Conservation (phyloP, 2,113 vertebrate species). For the Psittacula cyanocephala region DNA sequence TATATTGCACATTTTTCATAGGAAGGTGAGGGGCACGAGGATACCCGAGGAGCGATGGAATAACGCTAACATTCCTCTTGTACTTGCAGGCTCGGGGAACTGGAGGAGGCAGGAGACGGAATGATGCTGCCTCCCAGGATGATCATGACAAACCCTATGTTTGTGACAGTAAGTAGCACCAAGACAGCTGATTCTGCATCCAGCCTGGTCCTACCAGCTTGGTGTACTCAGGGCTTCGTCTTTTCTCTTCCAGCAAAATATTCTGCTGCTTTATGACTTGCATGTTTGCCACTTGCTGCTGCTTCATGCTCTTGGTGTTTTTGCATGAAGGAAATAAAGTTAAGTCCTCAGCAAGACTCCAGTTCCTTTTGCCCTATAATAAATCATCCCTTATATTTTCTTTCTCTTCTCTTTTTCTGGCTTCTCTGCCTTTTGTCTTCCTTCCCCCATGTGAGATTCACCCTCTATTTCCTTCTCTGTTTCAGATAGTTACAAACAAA, state of each 20-base stretch:
- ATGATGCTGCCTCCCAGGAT: conserved; percentile 85
- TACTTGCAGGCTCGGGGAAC: conserved; percentile 88
- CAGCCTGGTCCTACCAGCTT: not conserved
- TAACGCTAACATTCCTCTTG: conserved; percentile 15
- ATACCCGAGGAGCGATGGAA: not conserved
- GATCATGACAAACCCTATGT: conserved; percentile 96
- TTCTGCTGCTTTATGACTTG: not conserved
- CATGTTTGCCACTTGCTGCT: not conserved
- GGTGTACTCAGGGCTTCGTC: not conserved
- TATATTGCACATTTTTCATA: not conserved
- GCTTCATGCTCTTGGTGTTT: not conserved
- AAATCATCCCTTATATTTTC: conserved; percentile 11
- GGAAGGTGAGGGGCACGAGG: conserved; percentile 7
- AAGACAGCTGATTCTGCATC: conserved; percentile 34
- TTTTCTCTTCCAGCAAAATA: conserved; percentile 15
- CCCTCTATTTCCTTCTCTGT: conserved; percentile 74
- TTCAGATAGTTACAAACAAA: conserved; percentile 90
- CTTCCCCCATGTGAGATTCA: conserved; percentile 44
- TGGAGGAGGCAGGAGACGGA: conserved; percentile 85
- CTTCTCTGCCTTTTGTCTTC: conserved; percentile 30
- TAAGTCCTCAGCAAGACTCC: not conserved
- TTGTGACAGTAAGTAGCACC: conserved; percentile 93
- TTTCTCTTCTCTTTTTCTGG: conserved; percentile 20
- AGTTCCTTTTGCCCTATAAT: conserved; percentile 17
- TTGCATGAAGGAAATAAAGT: conserved; percentile 31